Conservation (phyloP, 1,140 invertebrate genomes). For the Mamestra configurata region DNA sequence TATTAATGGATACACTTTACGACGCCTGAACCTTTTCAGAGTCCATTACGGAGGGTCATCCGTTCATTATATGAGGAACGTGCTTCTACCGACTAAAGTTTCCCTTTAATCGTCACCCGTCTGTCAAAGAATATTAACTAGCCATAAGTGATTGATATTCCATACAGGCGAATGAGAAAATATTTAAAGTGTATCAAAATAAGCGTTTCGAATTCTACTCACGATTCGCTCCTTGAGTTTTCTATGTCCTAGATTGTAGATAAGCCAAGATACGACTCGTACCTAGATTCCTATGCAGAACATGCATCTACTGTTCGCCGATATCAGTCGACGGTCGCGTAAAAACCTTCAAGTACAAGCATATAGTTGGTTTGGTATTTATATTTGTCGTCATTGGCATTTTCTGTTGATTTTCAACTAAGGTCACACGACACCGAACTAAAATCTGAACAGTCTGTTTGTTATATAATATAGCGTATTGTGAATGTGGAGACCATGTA, state of each 20-base stretch:
- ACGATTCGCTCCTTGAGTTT: not conserved
- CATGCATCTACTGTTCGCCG: not conserved
- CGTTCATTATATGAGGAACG: not conserved
- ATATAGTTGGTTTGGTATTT: no score
- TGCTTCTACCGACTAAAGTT: not conserved
- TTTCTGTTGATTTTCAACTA: no score
- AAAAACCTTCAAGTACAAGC: not conserved
- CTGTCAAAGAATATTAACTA: constrained; percentile 10
- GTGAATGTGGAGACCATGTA: no score
- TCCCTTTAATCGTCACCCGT: not conserved
- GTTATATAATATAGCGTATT: no score
- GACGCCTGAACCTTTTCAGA: not conserved
- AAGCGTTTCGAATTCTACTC: not conserved
- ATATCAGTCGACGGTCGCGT: no score
- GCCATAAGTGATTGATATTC: not conserved
- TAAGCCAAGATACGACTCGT: not conserved
- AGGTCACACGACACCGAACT: no score
- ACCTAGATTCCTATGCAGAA: not conserved
- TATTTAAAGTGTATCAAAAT: constrained; percentile 37
- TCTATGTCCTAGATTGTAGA: constrained; percentile 14
- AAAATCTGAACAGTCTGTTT: no score
- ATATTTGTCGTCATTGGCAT: no score
- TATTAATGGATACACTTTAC: not conserved
- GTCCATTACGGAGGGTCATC: constrained; percentile 7
- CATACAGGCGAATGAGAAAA: not conserved